Percentiles rank a stretch among this genome's conserved stretches.
Evolutionary conservation across 2,888 invertebrate genomes (phyloP).

Genomic region (Cheilosia pagana): DNA sequence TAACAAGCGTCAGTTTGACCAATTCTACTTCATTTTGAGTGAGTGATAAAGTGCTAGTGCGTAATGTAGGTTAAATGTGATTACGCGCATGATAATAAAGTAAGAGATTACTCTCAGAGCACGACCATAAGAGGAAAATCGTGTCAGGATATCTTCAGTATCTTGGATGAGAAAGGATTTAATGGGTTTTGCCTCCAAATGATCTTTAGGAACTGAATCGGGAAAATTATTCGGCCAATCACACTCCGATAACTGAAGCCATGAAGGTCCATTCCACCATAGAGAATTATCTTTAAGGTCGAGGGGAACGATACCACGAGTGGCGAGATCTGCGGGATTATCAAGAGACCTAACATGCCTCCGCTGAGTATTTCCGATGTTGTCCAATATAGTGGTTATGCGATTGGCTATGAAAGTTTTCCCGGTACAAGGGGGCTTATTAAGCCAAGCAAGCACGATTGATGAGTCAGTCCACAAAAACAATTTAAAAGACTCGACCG

Average conservation of each 20-base stretch:
- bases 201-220: not conserved
- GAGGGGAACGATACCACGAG: too few species aligned
- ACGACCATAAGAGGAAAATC: not conserved
- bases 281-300: not conserved
- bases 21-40: not conserved
- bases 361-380: too few species aligned
- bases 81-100: not conserved
- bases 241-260: not conserved
- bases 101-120: not conserved
- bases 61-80: not conserved
- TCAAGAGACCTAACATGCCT: too few species aligned
- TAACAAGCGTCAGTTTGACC: not conserved
- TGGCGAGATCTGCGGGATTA: not conserved
- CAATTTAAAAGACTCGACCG: not conserved
- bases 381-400: not conserved
- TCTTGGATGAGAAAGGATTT: not conserved
- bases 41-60: not conserved
- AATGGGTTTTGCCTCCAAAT: not conserved
- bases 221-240: not conserved
- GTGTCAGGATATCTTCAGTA: not conserved
- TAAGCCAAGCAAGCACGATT: too few species aligned
- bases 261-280: not conserved
- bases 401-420: constrained; percentile 1
- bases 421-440: not conserved
- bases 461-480: not conserved